Conservation (phyloP, 2,888 invertebrate genomes). For the Pandemis corylana region DNA sequence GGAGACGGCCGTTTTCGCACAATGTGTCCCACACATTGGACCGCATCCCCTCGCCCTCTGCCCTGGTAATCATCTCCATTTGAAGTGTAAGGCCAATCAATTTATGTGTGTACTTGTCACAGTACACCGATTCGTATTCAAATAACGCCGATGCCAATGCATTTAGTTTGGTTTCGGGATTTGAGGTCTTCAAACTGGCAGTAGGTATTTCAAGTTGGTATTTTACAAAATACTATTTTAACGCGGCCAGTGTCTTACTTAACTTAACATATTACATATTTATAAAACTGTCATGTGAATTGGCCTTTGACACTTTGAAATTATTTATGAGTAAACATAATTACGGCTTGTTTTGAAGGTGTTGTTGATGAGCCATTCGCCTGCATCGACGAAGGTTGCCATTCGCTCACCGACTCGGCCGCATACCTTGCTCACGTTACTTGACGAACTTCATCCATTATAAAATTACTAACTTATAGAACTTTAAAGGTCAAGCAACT, state of each 20-base stretch:
- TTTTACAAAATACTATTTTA: neutral
- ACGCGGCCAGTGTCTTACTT: neutral
- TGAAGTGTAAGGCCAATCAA: conserved; percentile 27
- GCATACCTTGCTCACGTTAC: conserved; percentile 29
- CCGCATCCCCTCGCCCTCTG: conserved; percentile 64
- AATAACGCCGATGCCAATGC: neutral
- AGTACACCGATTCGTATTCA: neutral
- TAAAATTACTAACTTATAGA: conserved; percentile 11
- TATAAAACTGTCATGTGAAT: conserved; percentile 10
- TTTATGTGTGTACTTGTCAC: conserved; percentile 9
- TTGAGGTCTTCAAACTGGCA: neutral
- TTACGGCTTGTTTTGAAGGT: conserved; percentile 27
- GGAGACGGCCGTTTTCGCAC: conserved; percentile 70
- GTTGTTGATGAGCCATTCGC: conserved; percentile 36
- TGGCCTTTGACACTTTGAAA: neutral
- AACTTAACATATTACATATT: neutral
- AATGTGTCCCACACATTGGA: conserved; percentile 79
- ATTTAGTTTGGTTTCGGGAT: neutral
- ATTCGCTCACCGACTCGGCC: conserved; percentile 18
- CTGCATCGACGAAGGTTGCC: conserved; percentile 38
- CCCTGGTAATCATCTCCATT: conserved; percentile 49
- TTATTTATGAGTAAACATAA: conserved; percentile 30
- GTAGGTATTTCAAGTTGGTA: neutral
- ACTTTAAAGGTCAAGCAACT: neutral
- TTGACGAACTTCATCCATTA: conserved; percentile 11